phyloP scores from a whole-genome alignment of 1,140 invertebrate species.

The Himalopsyche phryganea region DNA sequence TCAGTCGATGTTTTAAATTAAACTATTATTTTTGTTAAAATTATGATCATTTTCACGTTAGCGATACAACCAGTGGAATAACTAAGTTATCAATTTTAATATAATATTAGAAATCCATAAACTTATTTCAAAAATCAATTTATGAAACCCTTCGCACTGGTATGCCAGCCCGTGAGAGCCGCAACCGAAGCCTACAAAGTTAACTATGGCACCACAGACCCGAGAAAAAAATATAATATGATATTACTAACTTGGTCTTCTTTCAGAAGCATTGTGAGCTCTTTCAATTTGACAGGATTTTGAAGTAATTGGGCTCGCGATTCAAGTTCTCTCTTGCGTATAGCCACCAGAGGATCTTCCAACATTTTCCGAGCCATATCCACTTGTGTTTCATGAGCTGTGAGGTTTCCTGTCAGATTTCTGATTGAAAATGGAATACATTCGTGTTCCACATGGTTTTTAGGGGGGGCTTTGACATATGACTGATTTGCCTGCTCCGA shows the following conservation, averaged over 20 bases:
- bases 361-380: conserved; percentile 79
- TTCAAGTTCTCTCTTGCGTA: conserved; percentile 83
- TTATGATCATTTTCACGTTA: no score
- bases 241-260: conserved; percentile 50
- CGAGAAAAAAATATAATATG: no score
- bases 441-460: conserved; percentile 71
- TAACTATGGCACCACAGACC: no score
- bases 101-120: no score
- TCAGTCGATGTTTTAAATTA: no score
- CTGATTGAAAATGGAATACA: conserved; percentile 72
- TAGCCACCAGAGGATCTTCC: conserved; percentile 85
- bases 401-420: conserved; percentile 53
- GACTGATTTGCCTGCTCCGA: conserved; percentile 56
- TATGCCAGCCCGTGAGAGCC: no score
- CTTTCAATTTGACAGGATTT: conserved; percentile 87
- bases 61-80: no score
- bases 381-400: conserved; percentile 62
- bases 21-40: no score
- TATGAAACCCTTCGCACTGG: no score
- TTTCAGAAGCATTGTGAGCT: conserved; percentile 73
- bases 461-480: conserved; percentile 44
- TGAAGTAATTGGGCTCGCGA: conserved; percentile 73
- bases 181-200: no score
- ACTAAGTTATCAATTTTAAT: no score
- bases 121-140: no score